Conservation (phyloP, 2,797 vertebrate genomes). For the Oceanodroma leucorhoa region DNA sequence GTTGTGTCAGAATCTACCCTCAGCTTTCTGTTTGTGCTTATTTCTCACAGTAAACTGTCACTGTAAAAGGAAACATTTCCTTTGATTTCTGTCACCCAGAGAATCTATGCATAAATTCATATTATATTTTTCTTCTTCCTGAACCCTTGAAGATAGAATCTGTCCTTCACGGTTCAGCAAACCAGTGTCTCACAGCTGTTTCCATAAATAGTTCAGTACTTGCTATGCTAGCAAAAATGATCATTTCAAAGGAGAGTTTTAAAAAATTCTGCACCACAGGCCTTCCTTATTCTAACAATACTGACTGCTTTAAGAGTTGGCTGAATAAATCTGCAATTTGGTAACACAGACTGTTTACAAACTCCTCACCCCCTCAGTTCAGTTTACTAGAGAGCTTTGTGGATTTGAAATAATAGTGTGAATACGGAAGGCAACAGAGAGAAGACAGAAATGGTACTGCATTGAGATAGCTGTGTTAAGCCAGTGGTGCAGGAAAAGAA, state of each 20-base stretch:
- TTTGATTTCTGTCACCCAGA: constrained; percentile 19
- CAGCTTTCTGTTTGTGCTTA: neutral
- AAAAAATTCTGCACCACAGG: neutral
- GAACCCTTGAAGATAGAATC: neutral
- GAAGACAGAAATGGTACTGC: neutral
- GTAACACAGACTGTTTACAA: neutral
- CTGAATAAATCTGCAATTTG: neutral
- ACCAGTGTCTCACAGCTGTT: neutral
- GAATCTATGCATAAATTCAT: neutral
- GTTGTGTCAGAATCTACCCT: neutral
- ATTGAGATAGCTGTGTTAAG: neutral
- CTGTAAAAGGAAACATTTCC: neutral
- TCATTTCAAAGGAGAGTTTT: neutral
- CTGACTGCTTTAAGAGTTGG: neutral
- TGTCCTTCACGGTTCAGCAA: neutral
- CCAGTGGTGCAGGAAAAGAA: neutral
- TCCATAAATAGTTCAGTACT: neutral
- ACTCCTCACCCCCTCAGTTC: neutral
- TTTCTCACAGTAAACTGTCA: neutral
- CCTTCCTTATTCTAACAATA: neutral
- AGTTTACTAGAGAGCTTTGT: neutral
- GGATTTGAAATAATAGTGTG: neutral
- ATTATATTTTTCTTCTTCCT: neutral
- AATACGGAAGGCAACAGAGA: neutral
- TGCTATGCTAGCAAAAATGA: neutral